Base-by-base conservation (phyloP, 2,888 invertebrate species). In the Pachydiplax longipennis region DNA sequence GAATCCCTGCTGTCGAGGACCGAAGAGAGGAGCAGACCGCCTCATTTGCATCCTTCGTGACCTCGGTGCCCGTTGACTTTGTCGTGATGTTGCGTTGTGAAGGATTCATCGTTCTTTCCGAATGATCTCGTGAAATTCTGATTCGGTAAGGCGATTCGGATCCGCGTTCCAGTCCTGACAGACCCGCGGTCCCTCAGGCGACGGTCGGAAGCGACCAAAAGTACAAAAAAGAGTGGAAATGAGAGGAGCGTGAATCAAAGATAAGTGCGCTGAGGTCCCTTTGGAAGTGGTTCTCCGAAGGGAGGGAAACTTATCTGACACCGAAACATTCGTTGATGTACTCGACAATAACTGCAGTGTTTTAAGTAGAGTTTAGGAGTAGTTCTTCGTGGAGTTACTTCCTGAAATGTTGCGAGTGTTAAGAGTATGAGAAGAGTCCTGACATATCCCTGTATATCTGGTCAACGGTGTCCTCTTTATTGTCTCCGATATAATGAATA, bases 1-100 rank as follows among this genome's bases (percentile, higher is more conserved):
- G 98, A 98, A 94, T 97, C 97, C 91, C 94, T 98, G 92, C 95
- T 98, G 93, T 97, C 97, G 93, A 96, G 96, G 53, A 90, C 90
- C 31, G 82, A 91, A 35, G 90, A 90, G 81, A 53, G 90, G n/a
- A 61, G 58, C 12, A 61, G 87, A 10, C 15, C 53, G 35, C 58
- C 58, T 13, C 83, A 22, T 12, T 65, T 6, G 8, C 83, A 53
- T 35, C 82, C 48, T 2, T 31, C n/a, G 15, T 58, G 31, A 61
- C 87, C 87, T 37, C 61, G 35, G 25, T 58, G 61, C 37, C 65
- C 87, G 35, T 4, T 61, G 10, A 18, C 58, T 18, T 44, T 44
- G 10, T 44, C 53, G 83, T 1, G 83, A 83, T 8, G 53, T 53
- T 35, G 48, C 83, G 83, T 83, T 48, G 53, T 53, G 48, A 53